These are phyloP conservation scores for Cerastis leucographa DNA, from an alignment of 2,888 invertebrate genomes.

Conservation along the genomic window DNA sequence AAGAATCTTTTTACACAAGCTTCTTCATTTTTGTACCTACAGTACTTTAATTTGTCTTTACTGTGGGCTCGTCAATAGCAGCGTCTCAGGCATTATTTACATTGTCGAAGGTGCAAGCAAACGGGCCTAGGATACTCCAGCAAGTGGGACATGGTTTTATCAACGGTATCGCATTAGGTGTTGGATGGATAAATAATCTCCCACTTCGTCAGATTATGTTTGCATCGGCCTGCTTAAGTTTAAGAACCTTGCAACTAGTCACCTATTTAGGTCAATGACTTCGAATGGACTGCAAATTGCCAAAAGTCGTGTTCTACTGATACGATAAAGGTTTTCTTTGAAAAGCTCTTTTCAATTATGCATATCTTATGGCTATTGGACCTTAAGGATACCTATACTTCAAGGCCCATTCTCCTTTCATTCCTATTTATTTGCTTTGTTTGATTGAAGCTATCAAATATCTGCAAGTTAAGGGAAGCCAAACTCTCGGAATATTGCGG, in stretches of 20 bases:
- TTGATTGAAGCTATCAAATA: neutral
- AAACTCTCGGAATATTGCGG: slow-evolving; percentile 2
- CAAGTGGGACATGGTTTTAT: neutral
- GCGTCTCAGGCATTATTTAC: neutral
- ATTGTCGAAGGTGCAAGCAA: neutral
- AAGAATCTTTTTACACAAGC: neutral
- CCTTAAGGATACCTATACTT: too few species aligned
- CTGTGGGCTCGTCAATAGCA: neutral
- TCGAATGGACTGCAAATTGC: too few species aligned
- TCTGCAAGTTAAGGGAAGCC: neutral
- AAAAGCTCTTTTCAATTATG: too few species aligned
- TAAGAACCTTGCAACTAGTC: neutral
- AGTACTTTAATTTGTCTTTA: neutral
- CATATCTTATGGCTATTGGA: too few species aligned
- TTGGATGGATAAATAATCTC: neutral
- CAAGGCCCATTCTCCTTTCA: too few species aligned
- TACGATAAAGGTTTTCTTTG: too few species aligned
- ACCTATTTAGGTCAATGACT: too few species aligned
- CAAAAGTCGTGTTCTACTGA: too few species aligned
- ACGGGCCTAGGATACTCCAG: neutral
- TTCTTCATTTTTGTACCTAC: neutral
- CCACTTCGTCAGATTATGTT: neutral
- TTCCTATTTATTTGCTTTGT: neutral
- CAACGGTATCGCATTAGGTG: neutral
- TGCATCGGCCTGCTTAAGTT: neutral